Conservation (phyloP, 2,888 invertebrate species). For the Chesias legatella region DNA sequence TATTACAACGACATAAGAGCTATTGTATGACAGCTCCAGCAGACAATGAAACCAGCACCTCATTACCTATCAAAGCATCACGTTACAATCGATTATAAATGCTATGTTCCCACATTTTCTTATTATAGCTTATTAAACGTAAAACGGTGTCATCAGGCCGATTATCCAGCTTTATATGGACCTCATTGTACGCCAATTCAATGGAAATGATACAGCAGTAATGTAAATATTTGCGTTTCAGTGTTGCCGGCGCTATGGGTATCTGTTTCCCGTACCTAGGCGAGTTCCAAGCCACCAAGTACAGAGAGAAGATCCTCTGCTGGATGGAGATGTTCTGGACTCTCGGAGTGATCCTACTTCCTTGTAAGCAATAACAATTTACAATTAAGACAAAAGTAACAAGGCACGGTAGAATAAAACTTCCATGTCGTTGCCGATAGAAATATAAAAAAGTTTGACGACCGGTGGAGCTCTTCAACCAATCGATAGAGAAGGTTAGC, state of each 20-base stretch:
- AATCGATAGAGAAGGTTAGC: too few relatives aligned
- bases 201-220: conserved; percentile 7
- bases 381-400: too few relatives aligned
- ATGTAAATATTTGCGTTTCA: conserved; percentile 46
- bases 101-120: conserved; percentile 40
- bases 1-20: conserved; percentile 25
- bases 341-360: conserved; percentile 86
- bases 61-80: conserved; percentile 28
- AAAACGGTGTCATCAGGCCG: conserved; percentile 34
- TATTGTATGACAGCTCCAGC: conserved; percentile 17
- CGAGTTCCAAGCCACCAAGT: conserved; percentile 89
- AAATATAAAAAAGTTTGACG: too few relatives aligned
- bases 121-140: conserved; percentile 34
- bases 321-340: conserved; percentile 95
- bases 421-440: too few relatives aligned
- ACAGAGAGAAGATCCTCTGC: conserved; percentile 89
- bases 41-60: conserved; percentile 39
- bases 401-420: too few relatives aligned
- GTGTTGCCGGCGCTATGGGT: conserved; percentile 90
- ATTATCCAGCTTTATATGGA: conserved; percentile 12
- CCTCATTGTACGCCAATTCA: conserved; percentile 16
- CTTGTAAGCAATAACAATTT: conserved; percentile 74
- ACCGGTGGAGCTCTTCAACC: too few relatives aligned
- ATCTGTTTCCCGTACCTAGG: conserved; percentile 91
- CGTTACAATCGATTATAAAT: conserved; percentile 35